These are phyloP conservation scores for Cinclus mexicanus DNA, from an alignment of 2,113 vertebrate species.

Conservation along the genomic window DNA sequence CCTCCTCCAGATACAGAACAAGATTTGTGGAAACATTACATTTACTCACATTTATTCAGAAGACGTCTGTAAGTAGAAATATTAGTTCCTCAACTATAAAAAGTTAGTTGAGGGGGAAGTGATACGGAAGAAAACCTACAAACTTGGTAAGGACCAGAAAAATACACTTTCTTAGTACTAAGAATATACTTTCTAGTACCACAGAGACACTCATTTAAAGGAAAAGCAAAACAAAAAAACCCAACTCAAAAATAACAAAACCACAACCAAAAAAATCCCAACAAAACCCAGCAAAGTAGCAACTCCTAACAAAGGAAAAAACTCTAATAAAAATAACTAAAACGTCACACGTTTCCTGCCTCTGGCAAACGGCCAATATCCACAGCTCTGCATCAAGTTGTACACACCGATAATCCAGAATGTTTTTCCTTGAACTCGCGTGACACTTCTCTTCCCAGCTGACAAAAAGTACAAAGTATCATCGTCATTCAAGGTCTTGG, in stretches of 20 bases:
- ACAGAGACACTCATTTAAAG: background rate
- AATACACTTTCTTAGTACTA: background rate
- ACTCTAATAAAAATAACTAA: background rate
- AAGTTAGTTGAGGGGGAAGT: background rate
- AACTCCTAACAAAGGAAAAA: background rate
- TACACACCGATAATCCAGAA: accelerated
- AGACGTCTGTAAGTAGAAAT: background rate
- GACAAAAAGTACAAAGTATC: background rate
- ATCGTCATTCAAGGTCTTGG: accelerated
- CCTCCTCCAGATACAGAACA: background rate
- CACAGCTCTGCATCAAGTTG: background rate
- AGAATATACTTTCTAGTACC: background rate
- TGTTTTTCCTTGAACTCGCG: background rate
- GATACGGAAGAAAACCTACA: background rate
- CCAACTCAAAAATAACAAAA: too few relatives aligned
- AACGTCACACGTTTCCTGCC: background rate
- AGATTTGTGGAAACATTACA: background rate
- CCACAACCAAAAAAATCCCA: too few relatives aligned
- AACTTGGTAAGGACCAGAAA: background rate
- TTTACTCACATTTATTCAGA: background rate
- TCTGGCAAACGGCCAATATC: background rate
- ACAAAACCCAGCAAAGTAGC: background rate
- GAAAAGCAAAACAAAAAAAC: background rate
- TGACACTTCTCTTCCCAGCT: accelerated
- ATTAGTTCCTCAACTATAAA: background rate